These are phyloP conservation scores for Ellobium chinense DNA, from an alignment of 2,888 invertebrate species.

Conservation along the genomic window DNA sequence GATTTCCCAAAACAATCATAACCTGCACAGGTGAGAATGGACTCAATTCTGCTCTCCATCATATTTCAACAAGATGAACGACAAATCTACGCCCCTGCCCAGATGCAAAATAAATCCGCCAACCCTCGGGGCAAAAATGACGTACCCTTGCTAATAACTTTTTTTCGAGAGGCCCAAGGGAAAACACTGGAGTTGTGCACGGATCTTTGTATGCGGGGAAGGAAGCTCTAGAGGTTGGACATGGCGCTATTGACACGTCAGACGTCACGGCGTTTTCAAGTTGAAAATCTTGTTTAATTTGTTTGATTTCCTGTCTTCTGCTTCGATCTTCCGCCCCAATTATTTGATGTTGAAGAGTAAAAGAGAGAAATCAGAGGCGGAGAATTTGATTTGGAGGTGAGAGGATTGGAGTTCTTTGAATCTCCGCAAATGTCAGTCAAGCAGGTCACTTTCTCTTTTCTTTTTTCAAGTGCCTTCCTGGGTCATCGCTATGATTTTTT, in stretches of 20 bases:
- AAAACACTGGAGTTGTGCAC: conserved; percentile 23
- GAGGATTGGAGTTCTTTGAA: neutral
- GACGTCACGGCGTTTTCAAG: conserved; percentile 19
- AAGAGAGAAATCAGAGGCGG: neutral
- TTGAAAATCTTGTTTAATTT: conserved; percentile 41
- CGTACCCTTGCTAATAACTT: conserved; percentile 32
- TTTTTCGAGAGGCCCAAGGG: conserved; percentile 26
- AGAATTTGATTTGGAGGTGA: neutral
- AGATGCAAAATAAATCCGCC: neutral
- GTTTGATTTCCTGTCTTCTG: conserved; percentile 42
- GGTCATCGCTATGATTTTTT: too few species aligned
- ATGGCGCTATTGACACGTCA: conserved; percentile 4
- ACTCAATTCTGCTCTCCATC: too few species aligned
- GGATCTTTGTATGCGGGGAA: neutral
- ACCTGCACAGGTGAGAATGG: too few species aligned
- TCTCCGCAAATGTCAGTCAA: too few species aligned
- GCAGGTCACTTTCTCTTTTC: too few species aligned
- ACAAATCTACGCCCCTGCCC: neutral
- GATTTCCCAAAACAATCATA: too few species aligned
- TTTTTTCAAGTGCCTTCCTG: too few species aligned
- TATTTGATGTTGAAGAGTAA: conserved; percentile 11
- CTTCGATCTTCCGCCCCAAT: conserved; percentile 16
- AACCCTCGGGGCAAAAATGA: conserved; percentile 6
- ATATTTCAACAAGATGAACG: too few species aligned
- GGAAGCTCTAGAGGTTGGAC: neutral